These are phyloP conservation scores for Peromyscus aztecus DNA, from an alignment of 2,797 vertebrate species.

Conservation along the genomic window DNA sequence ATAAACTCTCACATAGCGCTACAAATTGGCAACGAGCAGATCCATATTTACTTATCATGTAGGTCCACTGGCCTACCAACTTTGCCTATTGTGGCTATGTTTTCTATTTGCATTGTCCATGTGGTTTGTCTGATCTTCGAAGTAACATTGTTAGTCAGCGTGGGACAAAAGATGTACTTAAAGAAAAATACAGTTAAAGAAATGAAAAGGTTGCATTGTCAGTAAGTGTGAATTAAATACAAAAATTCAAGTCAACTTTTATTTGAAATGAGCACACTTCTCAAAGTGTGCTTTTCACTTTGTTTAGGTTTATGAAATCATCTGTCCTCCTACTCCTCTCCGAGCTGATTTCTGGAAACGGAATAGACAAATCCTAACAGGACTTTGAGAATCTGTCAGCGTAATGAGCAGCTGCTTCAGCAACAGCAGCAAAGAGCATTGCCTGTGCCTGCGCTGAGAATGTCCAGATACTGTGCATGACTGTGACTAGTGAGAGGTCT, in stretches of 20 bases:
- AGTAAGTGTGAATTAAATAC: conserved; percentile 45
- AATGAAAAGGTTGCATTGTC: not conserved
- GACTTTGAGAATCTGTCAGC: conserved; percentile 83
- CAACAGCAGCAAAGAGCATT: conserved; percentile 76
- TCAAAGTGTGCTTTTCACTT: conserved; percentile 55
- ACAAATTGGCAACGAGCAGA: not conserved
- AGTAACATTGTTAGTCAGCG: conserved; percentile 55
- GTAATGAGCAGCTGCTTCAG: conserved; percentile 86
- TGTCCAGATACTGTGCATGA: conserved; percentile 78
- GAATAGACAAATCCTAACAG: conserved; percentile 84
- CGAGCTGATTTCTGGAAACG: conserved; percentile 83
- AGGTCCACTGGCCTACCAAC: conserved; percentile 34
- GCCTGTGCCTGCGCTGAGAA: conserved; percentile 64
- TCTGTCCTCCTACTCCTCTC: conserved; percentile 79
- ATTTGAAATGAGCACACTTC: conserved; percentile 51
- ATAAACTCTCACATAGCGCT: not conserved
- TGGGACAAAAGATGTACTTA: not conserved
- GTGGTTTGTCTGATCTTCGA: conserved; percentile 68
- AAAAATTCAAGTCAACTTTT: conserved; percentile 63
- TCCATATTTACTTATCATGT: conserved; percentile 10
- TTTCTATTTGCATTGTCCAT: conserved; percentile 54
- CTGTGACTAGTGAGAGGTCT: conserved; percentile 66
- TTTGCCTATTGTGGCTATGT: conserved; percentile 54
- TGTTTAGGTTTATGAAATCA: conserved; percentile 79
- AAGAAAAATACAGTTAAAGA: conserved; percentile 56